A percentile compares a stretch with the other conserved stretches of the same genome.
These are phyloP conservation scores for Drosophila murphyi DNA, from an alignment of 1,140 invertebrate genomes.

Conservation along the genomic window DNA sequence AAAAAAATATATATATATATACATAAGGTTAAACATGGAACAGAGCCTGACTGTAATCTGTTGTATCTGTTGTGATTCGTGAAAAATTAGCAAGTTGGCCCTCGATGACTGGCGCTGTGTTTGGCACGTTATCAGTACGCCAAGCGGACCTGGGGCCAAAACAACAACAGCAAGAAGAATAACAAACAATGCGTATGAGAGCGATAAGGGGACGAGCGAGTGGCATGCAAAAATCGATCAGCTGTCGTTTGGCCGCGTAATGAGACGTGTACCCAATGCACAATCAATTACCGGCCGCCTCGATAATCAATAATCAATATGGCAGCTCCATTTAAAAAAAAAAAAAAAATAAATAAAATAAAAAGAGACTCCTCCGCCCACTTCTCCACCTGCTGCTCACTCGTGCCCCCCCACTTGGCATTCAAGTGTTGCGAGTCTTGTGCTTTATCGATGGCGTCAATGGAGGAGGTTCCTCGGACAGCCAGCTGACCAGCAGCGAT, in stretches of 20 bases:
- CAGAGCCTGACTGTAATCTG: slow-evolving; percentile 5
- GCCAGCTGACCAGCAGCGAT: slow-evolving; percentile 41
- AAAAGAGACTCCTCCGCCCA: not conserved
- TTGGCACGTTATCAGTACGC: slow-evolving; percentile 32
- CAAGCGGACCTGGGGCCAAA: slow-evolving; percentile 7
- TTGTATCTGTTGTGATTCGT: slow-evolving; percentile 45
- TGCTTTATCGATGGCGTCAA: slow-evolving; percentile 25
- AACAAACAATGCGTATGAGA: slow-evolving; percentile 17
- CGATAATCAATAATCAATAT: slow-evolving; percentile 72
- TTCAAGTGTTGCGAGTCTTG: slow-evolving; percentile 32
- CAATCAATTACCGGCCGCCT: slow-evolving; percentile 67
- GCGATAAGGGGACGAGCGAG: slow-evolving; percentile 28
- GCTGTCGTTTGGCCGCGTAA: slow-evolving; percentile 63
- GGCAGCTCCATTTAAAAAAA: slow-evolving; percentile 24
- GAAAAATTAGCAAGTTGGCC: slow-evolving; percentile 31
- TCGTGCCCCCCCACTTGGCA: slow-evolving; percentile 6
- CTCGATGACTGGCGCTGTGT: slow-evolving; percentile 30
- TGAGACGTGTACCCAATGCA: slow-evolving; percentile 58
- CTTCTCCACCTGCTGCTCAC: not conserved
- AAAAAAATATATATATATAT: no score
- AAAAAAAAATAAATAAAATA: not conserved
- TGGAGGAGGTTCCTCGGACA: slow-evolving; percentile 3
- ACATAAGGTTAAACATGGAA: not conserved
- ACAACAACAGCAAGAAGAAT: slow-evolving; percentile 21
- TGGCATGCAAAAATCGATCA: slow-evolving; percentile 78